These are phyloP conservation scores for Sinocyclocheilus rhinocerous DNA, from an alignment of 2,113 vertebrate genomes.

Conservation along the genomic window DNA sequence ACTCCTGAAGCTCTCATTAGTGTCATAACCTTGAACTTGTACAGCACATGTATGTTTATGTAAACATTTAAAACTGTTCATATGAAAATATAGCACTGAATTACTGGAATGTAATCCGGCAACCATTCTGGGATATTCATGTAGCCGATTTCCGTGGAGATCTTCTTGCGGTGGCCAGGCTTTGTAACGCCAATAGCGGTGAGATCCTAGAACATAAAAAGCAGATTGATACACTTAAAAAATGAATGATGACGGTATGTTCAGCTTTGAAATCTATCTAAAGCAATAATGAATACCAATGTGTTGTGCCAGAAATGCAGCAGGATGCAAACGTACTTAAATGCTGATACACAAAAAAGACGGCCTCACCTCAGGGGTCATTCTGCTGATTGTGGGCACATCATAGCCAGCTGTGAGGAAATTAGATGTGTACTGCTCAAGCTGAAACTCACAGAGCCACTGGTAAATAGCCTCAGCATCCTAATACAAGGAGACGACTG, in stretches of 20 bases:
- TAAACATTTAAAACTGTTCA: not conserved
- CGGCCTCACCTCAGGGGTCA: slow-evolving; percentile 90
- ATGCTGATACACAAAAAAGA: not conserved
- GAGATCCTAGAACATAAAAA: slow-evolving; percentile 80
- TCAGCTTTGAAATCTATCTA: not conserved
- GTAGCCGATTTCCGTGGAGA: slow-evolving; percentile 89
- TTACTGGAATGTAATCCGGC: slow-evolving; percentile 92
- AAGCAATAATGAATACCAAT: slow-evolving; percentile 1
- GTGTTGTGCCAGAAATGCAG: no score
- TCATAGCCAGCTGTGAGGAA: slow-evolving; percentile 92
- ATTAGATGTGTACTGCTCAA: slow-evolving; percentile 88
- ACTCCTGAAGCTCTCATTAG: not conserved
- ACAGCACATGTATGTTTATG: not conserved
- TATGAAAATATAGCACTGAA: slow-evolving; percentile 2
- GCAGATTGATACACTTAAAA: not conserved
- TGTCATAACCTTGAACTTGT: not conserved
- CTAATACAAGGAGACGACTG: slow-evolving; percentile 53
- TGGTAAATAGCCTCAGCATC: slow-evolving; percentile 93
- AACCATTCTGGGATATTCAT: slow-evolving; percentile 93
- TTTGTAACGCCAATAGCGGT: slow-evolving; percentile 96
- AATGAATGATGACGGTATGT: not conserved
- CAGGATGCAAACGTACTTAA: not conserved
- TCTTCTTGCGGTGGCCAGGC: slow-evolving; percentile 95
- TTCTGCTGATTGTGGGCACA: slow-evolving; percentile 94
- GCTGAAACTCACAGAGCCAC: slow-evolving; percentile 94